phyloP scores from a whole-genome alignment of 2,888 invertebrate genomes.

The Matsumyia berberina region DNA sequence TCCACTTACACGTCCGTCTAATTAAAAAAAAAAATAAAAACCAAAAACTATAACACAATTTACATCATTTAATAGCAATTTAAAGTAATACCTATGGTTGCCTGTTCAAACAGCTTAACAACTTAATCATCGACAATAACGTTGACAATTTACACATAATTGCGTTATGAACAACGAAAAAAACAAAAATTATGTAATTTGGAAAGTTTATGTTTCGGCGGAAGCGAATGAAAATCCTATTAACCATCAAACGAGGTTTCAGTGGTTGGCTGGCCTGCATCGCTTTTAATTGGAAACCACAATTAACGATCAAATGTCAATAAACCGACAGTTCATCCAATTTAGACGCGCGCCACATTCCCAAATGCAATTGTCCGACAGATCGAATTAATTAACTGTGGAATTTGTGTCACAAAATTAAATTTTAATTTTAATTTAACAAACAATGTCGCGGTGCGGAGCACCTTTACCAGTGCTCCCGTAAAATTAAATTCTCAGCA shows the following conservation, averaged over 20 bases:
- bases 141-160: conserved; percentile 28
- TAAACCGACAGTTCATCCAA: conserved; percentile 33
- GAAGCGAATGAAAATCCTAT: conserved; percentile 52
- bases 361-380: conserved; percentile 1
- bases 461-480: conserved; percentile 11
- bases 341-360: conserved; percentile 1
- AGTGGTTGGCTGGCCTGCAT: conserved; percentile 7
- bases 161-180: neutral
- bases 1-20: too few species aligned
- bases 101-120: neutral
- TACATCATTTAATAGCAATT: too few species aligned
- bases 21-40: too few species aligned
- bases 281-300: conserved; percentile 67
- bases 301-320: conserved; percentile 56
- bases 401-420: conserved; percentile 16
- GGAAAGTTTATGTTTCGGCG: conserved; percentile 20
- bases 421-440: conserved; percentile 14
- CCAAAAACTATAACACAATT: too few species aligned
- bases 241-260: conserved; percentile 34
- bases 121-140: conserved; percentile 15
- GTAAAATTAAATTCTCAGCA: conserved; percentile 13
- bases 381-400: conserved; percentile 42
- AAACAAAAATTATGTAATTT: conserved; percentile 10
- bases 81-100: too few species aligned
- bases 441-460: neutral